Conservation (phyloP, 92 coral and sea anemone genomes). For the Isaurus tuberculatus region DNA sequence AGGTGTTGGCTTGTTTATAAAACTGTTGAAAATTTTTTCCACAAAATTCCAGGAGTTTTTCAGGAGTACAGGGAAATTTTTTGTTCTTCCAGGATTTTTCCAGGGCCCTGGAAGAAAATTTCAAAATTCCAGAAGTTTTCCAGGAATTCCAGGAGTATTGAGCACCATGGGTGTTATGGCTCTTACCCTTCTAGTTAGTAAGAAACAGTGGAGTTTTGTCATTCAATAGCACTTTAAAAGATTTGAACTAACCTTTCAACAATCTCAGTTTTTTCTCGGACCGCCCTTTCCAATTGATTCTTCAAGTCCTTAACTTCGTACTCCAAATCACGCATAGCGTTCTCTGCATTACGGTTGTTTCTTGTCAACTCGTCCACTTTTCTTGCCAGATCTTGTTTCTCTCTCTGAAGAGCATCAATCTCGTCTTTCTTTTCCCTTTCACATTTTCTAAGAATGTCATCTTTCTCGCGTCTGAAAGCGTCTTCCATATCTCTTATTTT, state of each 20-base stretch:
- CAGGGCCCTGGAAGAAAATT: too few species aligned
- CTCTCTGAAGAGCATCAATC: conserved; percentile 64
- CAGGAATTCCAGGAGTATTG: too few species aligned
- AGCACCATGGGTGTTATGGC: too few species aligned
- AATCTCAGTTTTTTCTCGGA: conserved; percentile 26
- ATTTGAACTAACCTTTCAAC: conserved; percentile 26
- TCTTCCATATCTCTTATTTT: conserved; percentile 85
- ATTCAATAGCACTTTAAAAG: background rate
- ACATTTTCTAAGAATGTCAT: conserved; percentile 66
- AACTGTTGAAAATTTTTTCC: too few species aligned
- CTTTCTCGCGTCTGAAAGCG: conserved; percentile 75
- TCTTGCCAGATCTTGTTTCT: conserved; percentile 65
- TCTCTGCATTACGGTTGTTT: conserved; percentile 61
- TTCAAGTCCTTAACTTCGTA: conserved; percentile 49
- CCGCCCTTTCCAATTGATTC: conserved; percentile 29
- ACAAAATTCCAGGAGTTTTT: too few species aligned
- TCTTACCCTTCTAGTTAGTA: too few species aligned
- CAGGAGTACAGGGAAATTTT: too few species aligned
- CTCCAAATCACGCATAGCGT: conserved; percentile 63
- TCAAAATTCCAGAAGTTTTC: too few species aligned
- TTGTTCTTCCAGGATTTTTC: too few species aligned
- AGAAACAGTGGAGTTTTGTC: background rate
- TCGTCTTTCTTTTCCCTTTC: conserved; percentile 75
- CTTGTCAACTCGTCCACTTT: conserved; percentile 65
- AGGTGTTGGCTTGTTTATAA: too few species aligned